Base-by-base conservation (phyloP, 2,888 invertebrate genomes). In the Erebia epiphron region DNA sequence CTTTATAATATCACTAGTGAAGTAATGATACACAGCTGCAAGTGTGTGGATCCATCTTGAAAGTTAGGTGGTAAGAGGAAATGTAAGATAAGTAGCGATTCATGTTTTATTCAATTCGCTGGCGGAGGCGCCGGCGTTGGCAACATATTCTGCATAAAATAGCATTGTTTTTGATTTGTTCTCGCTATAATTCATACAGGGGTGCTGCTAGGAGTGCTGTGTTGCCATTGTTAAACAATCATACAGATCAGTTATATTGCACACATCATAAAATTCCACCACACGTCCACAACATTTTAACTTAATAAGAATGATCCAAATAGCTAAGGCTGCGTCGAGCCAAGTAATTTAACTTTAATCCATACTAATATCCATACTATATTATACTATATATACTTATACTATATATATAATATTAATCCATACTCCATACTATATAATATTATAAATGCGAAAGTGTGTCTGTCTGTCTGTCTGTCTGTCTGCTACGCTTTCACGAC, bases 71-170 rank as follows among this genome's bases (percentile, higher is more conserved):
- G 71, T 69, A 69, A 71, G 67, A 49, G 61, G 46, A 65, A 68
- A 71, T 73, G 71, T 71, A 63, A 73, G 73, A 73, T 69, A 71
- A 73, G 73, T 73, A 73, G n/a, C 49, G 71, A 73, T 69, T 79
- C 78, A 74, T 74, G 73, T 74, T 73, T 74, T 74, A 74, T 74
- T 72, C 72, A 74, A 67, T 70, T 67, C 72, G 70, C 67, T 14
- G 73, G 49, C 64, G 73, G 71, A 52, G 57, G 68, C 62, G 69
- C 63, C 57, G 71, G 60, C 60, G 72, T 68, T 66, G 54, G 60
- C 68, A 70, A 68, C 68, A 73, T 69, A 74, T 73, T 73, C 72
- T 67, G 67, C 73, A 73, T 73, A 70, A 74, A 73, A 73, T 73
- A 69, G 67, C 35, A 67, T 69, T 74, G 73, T 67, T 70, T 74